Evolutionary conservation across 37 sponge, comb jelly and placozoan species (phyloP).

Genomic region (Eunapius fragilis): DNA sequence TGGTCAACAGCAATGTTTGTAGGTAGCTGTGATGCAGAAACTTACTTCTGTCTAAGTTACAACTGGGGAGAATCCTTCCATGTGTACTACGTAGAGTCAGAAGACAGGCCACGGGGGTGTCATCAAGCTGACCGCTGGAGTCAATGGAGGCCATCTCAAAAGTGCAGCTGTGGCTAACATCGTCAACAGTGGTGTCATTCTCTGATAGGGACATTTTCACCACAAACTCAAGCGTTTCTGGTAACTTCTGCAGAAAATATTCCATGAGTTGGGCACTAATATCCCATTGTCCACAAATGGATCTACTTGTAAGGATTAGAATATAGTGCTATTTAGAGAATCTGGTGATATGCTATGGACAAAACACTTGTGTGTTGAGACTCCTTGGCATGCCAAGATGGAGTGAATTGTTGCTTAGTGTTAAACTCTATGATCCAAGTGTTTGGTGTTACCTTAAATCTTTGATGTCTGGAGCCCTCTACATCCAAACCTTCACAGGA

Average conservation of each 20-base stretch:
- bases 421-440: too few species aligned
- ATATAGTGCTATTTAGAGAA: neutral
- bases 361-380: too few species aligned
- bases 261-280: too few species aligned
- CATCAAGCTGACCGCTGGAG: neutral
- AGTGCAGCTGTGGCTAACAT: neutral
- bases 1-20: too few species aligned
- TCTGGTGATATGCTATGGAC: neutral
- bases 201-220: neutral
- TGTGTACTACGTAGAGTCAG: neutral
- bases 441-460: neutral
- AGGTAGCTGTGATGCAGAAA: neutral
- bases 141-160: neutral
- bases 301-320: neutral
- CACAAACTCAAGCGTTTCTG: neutral
- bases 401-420: too few species aligned
- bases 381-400: too few species aligned
- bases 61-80: slow-evolving; percentile 41
- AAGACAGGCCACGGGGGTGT: neutral
- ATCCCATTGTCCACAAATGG: neutral
- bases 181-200: neutral
- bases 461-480: slow-evolving; percentile 20
- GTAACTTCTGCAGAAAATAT: too few species aligned
- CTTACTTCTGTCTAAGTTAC: slow-evolving; percentile 22
- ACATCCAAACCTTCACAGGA: slow-evolving; percentile 32